A percentile compares a stretch with the other conserved stretches of the same genome.
These are phyloP conservation scores for Microhierax caerulescens DNA, from an alignment of 2,797 vertebrate species.

Conservation along the genomic window DNA sequence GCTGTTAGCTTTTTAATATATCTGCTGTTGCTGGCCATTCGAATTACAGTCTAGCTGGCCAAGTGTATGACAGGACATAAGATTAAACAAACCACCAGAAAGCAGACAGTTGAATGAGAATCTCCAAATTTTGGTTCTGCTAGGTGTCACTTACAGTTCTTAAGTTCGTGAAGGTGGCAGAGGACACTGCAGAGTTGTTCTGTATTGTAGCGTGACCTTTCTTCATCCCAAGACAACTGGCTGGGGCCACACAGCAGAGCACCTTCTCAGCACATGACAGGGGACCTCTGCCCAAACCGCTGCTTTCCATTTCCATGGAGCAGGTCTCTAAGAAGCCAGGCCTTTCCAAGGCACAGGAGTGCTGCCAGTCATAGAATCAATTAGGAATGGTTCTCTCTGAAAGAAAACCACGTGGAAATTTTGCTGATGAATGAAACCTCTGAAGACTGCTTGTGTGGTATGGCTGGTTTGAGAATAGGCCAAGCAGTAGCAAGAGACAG, in stretches of 20 bases:
- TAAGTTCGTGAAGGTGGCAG: not conserved
- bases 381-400: not conserved
- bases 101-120: not conserved
- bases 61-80: not conserved
- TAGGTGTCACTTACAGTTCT: not conserved
- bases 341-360: not conserved
- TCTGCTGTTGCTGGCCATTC: not conserved
- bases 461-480: not conserved
- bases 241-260: not conserved
- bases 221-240: not conserved
- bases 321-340: not conserved
- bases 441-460: not conserved
- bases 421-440: not conserved
- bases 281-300: not conserved
- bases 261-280: not conserved
- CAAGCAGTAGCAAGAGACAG: not conserved
- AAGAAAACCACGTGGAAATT: not conserved
- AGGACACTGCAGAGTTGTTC: not conserved
- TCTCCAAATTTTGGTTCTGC: not conserved
- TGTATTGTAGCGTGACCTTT: not conserved
- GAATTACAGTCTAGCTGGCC: not conserved
- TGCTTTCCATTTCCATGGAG: not conserved
- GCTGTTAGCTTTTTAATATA: conserved; percentile 25
- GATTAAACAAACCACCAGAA: not conserved
- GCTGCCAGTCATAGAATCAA: not conserved